Conservation (phyloP, 2,113 vertebrate species). For the Oncorhynchus keta region DNA sequence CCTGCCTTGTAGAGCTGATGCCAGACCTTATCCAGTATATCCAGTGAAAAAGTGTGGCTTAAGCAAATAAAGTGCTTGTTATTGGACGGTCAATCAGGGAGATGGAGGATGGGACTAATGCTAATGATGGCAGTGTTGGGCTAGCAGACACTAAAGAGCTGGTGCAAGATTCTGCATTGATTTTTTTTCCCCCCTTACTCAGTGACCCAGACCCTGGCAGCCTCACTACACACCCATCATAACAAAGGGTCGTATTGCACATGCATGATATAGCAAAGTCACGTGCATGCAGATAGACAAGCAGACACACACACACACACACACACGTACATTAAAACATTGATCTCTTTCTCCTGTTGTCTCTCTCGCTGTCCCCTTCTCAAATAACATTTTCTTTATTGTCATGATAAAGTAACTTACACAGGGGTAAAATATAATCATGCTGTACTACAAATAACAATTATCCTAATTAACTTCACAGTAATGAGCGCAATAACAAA, state of each 20-base stretch:
- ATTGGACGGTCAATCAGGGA: conserved; percentile 28
- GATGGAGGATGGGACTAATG: conserved; percentile 43
- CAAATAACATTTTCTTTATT: too few relatives aligned
- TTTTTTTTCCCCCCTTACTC: background rate
- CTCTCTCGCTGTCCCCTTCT: too few relatives aligned
- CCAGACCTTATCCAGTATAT: background rate
- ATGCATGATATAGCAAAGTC: too few relatives aligned
- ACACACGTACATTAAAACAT: background rate
- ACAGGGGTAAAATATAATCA: too few relatives aligned
- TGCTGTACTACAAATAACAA: too few relatives aligned
- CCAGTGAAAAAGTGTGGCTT: background rate
- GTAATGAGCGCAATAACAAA: too few relatives aligned
- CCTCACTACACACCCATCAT: conserved; percentile 10
- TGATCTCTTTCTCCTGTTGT: background rate
- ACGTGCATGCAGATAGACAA: too few relatives aligned
- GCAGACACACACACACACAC: background rate
- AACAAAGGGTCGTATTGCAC: conserved; percentile 7
- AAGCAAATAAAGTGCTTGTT: background rate
- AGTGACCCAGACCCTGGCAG: background rate
- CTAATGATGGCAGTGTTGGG: conserved; percentile 39
- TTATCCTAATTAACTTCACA: too few relatives aligned
- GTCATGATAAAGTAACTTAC: too few relatives aligned
- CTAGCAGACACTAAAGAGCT: conserved; percentile 31
- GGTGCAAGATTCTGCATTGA: conserved; percentile 19
- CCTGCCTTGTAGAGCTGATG: background rate